These are phyloP conservation scores for Lasioglossum pauxillum DNA, from an alignment of 2,888 invertebrate genomes.

Conservation along the genomic window DNA sequence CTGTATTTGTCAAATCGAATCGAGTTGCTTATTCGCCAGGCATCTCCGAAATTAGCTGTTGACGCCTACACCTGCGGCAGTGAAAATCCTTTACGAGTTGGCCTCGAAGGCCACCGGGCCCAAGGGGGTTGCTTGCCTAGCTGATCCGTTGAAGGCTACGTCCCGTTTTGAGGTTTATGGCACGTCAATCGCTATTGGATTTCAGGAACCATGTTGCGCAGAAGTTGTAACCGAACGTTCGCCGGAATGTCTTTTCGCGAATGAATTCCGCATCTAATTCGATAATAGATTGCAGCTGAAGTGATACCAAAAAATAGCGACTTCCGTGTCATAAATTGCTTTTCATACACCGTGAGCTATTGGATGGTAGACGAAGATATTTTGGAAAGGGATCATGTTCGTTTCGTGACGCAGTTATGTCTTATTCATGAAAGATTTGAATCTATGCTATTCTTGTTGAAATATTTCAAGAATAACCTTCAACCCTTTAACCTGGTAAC, in stretches of 20 bases:
- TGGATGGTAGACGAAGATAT: too few relatives aligned
- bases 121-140: not conserved
- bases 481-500: too few relatives aligned
- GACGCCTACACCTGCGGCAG: not conserved
- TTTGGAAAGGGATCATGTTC: too few relatives aligned
- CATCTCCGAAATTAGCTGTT: not conserved
- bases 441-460: not conserved
- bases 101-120: not conserved
- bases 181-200: slow-evolving; percentile 2
- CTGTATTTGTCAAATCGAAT: not conserved
- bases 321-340: not conserved
- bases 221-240: not conserved
- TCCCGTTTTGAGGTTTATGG: not conserved
- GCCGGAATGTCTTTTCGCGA: not conserved
- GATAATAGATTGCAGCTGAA: not conserved
- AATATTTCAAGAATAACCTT: not conserved
- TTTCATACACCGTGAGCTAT: not conserved
- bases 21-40: not conserved
- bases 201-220: not conserved
- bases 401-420: too few relatives aligned
- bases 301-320: not conserved
- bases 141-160: not conserved
- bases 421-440: too few relatives aligned
- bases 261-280: not conserved
- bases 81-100: not conserved